These are phyloP conservation scores for Synanthedon myopaeformis DNA, from an alignment of 2,888 invertebrate species.

Conservation along the genomic window DNA sequence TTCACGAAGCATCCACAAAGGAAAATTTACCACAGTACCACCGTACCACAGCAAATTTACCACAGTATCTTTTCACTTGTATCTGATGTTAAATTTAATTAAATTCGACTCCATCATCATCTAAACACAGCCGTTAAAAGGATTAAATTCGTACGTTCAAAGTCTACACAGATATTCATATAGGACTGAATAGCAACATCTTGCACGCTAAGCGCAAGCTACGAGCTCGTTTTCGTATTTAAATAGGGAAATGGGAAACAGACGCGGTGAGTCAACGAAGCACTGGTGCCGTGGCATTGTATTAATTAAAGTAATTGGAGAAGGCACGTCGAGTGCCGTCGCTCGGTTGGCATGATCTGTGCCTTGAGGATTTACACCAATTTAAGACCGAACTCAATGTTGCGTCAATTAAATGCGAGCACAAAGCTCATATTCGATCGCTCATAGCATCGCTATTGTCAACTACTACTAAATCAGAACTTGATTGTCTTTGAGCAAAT, in stretches of 20 bases:
- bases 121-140: background rate
- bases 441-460: constrained; percentile 10
- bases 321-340: constrained; percentile 62
- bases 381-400: constrained; percentile 56
- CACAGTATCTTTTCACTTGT: background rate
- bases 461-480: no score
- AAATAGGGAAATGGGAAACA: constrained; percentile 70
- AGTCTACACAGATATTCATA: background rate
- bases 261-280: constrained; percentile 64
- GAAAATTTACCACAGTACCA: background rate
- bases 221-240: constrained; percentile 67
- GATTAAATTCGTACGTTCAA: background rate
- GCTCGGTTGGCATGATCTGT: constrained; percentile 63
- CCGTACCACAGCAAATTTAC: no score
- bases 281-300: constrained; percentile 65
- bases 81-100: background rate
- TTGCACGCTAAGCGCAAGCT: constrained; percentile 57
- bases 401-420: constrained; percentile 54
- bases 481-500: no score
- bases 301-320: constrained; percentile 72
- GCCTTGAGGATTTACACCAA: constrained; percentile 68
- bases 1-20: background rate
- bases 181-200: constrained; percentile 53
- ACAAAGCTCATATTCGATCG: constrained; percentile 31
- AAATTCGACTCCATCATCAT: background rate